These are phyloP conservation scores for Protobothrops flavoviridis DNA, from an alignment of 2,113 vertebrate species.

Conservation along the genomic window DNA sequence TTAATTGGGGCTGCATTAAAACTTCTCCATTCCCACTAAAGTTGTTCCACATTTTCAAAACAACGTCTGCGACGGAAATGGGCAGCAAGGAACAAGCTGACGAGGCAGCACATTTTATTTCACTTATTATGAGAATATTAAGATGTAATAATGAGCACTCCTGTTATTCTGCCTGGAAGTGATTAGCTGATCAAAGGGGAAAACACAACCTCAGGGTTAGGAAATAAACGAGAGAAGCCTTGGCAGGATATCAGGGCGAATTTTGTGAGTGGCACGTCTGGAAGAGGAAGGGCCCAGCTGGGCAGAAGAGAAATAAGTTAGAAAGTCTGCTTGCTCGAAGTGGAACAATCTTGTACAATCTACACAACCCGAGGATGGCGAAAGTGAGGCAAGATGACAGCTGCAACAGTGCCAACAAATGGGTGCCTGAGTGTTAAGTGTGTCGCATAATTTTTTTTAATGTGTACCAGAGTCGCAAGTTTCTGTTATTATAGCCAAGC, in stretches of 20 bases:
- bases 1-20: conserved; percentile 36
- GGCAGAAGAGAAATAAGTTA: conserved; percentile 52
- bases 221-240: conserved; percentile 61
- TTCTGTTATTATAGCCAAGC: not conserved
- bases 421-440: not conserved
- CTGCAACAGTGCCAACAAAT: not conserved
- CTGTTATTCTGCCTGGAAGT: conserved; percentile 61
- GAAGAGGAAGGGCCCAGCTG: not conserved
- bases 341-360: conserved; percentile 13
- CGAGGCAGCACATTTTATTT: conserved; percentile 66
- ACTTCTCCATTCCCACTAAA: conserved; percentile 46
- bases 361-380: not conserved
- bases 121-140: conserved; percentile 64
- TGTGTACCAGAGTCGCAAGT: not conserved
- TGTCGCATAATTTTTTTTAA: not conserved
- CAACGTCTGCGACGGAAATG: conserved; percentile 46
- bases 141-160: conserved; percentile 54
- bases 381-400: not conserved
- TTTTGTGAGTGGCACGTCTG: conserved; percentile 51
- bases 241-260: conserved; percentile 62
- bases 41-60: conserved; percentile 52
- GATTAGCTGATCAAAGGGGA: conserved; percentile 57
- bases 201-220: conserved; percentile 59
- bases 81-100: conserved; percentile 44
- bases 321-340: conserved; percentile 61